Conservation (phyloP, 2,113 vertebrate species). For the Poicephalus gulielmi region DNA sequence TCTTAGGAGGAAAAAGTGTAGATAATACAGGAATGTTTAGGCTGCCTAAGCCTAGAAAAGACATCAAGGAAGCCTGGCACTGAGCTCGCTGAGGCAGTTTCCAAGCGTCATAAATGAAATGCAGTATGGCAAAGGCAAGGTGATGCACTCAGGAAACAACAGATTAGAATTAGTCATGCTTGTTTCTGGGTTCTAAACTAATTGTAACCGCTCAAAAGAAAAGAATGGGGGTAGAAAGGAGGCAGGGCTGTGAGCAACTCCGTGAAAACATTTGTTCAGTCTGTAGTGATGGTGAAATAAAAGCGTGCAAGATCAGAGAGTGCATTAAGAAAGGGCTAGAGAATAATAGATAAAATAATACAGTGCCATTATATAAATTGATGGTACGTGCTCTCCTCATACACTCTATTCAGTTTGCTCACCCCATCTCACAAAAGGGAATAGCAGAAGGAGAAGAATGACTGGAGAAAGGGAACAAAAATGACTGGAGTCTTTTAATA, state of each 20-base stretch:
- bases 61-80: neutral
- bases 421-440: constrained; percentile 44
- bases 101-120: constrained; percentile 31
- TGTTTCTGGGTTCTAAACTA: constrained; percentile 53
- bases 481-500: constrained; percentile 48
- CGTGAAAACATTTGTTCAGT: constrained; percentile 50
- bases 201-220: constrained; percentile 48
- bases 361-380: constrained; percentile 61
- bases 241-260: neutral
- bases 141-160: constrained; percentile 52
- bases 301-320: constrained; percentile 61
- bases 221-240: neutral
- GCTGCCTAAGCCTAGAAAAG: constrained; percentile 18
- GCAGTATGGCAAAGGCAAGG: constrained; percentile 41
- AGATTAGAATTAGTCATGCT: constrained; percentile 59
- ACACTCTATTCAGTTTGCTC: constrained; percentile 50
- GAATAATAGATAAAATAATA: constrained; percentile 69
- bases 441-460: constrained; percentile 55
- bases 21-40: constrained; percentile 8
- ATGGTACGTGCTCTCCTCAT: constrained; percentile 51
- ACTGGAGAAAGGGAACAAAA: constrained; percentile 25
- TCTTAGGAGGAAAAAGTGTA: constrained; percentile 23
- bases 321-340: constrained; percentile 64
- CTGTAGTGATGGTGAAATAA: constrained; percentile 58
- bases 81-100: constrained; percentile 25